Base-by-base conservation (phyloP, 2,113 vertebrate species). In the Cromileptes altivelis region DNA sequence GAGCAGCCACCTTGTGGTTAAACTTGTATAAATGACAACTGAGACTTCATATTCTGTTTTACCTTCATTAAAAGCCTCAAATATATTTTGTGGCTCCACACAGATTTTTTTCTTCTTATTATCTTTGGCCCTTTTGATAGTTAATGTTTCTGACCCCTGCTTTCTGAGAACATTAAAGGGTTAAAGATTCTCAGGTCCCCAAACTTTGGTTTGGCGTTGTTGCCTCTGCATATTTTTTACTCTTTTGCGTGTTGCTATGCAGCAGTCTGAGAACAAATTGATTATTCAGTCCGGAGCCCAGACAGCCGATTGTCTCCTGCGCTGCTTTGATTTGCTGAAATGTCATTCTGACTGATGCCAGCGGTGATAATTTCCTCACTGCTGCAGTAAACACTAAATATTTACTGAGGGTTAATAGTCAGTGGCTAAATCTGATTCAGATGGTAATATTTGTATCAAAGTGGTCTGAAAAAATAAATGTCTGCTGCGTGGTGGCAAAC, bases 301-400 rank as follows among this genome's bases (percentile, higher is more conserved):
- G 85, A 86, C 85, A 84, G 79, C 83, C 81, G 78, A 84, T 88
- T 84, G 91, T 93, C 86, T 86, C 78, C 42, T 69, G 69, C 73
- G 81, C 78, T 18, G 76, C 88, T 89, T 75, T 91, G 85, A 90
- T 91, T 87, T 15, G 49, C 75, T 81, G 76, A 89, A 88, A 89
- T 89, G 82, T 84, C 89, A 86, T 58, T 78, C 68, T 78, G 80
- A 88, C 73, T 62, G 89, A 93, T 90, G 89, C 81, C 71, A 77
- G 81, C 5, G 55, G 0, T 58, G 80, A 90, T 85, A 78, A 85
- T 82, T 86, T 83, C 71, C 82, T 81, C 73, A 58, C 40, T 80
- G 81, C 47, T 81, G 80, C 76, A 77, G 83, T 75, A 80, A 88
- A 91, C 72, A 85, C 78, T 78, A 90, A 87, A 90, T 88, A 87